phyloP scores from a whole-genome alignment of 2,888 invertebrate genomes.

The Hymenopus coronatus region DNA sequence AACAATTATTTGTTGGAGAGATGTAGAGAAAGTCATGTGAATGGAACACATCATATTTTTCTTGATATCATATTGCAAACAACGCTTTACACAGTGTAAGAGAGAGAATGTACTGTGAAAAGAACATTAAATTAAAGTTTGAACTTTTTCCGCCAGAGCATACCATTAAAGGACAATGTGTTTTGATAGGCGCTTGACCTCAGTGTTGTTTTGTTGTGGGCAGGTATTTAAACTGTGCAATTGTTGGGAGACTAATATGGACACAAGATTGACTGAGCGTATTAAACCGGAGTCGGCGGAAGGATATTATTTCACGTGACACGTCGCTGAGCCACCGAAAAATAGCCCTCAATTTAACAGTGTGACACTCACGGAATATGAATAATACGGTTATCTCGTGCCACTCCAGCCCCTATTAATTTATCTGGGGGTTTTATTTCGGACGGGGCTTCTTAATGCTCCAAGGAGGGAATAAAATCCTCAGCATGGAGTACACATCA shows the following conservation, averaged over 20 bases:
- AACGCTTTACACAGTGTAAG: too few species aligned
- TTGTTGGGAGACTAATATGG: background rate
- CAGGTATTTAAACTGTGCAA: background rate
- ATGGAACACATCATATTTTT: too few species aligned
- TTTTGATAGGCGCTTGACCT: background rate
- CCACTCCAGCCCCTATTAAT: background rate
- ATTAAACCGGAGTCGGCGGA: slow-evolving; percentile 2
- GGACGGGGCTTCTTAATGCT: background rate
- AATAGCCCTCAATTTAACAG: slow-evolving; percentile 25
- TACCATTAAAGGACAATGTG: background rate
- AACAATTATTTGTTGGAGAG: too few species aligned
- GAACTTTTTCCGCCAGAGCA: too few species aligned
- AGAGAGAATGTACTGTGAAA: too few species aligned
- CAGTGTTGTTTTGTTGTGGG: background rate
- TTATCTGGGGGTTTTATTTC: background rate
- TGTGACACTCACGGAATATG: slow-evolving; percentile 7
- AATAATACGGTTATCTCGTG: slow-evolving; percentile 22
- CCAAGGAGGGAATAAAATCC: background rate
- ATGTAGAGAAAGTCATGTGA: too few species aligned
- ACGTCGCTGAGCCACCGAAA: slow-evolving; percentile 4
- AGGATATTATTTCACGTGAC: slow-evolving; percentile 10
- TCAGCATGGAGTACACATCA: background rate
- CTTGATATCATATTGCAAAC: too few species aligned
- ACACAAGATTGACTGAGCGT: slow-evolving; percentile 23
- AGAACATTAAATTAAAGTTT: too few species aligned